Evolutionary conservation across 2,797 vertebrate species (phyloP), one percentile per base, ranked within the genome.

Genomic region (Zalophus californianus): DNA sequence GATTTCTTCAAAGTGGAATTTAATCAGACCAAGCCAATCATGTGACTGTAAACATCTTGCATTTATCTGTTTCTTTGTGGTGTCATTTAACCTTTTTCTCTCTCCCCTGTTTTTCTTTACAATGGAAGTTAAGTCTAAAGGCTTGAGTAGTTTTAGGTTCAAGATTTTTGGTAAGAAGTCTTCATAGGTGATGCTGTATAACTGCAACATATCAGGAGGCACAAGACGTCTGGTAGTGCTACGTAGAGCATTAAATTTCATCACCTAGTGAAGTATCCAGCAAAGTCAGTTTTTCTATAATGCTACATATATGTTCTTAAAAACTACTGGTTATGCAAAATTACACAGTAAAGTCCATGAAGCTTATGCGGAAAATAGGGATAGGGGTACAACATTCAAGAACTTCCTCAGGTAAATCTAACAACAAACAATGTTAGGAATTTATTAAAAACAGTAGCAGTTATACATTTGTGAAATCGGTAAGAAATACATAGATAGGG

Each of bases 31-130:
- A 93, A 23, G 41, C 23, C 38, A 77, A 32, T 23, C 52, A 38
- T 52, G 79, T 32, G 41, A 82, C 20, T 52, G 3, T 18, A 90
- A 75, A 38, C 27, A 94, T 84, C 91, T 84, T 90, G 15, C 48
- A 93, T 64, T 86, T 84, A 84, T 84, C 62, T 91, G 9, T 73
- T 87, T 89, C 20, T 41, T 73, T 23, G 10, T 38, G 23, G 25
- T 62, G 7, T 64, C 54, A 90, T 91, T 96, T 95, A 88, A 58
- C 32, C 70, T 66, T 48, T 52, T 91, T 96, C 16, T 91, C 20
- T 64, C 13, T 48, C 20, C 2, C 16, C 48, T 56, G 15, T 23
- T 91, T 95, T 84, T 64, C 56, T 96, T 73, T 80, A 80, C 14
- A 12, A 2, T 58, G 25, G 16, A 82, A 27, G 8, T 79, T 86